Evolutionary conservation across 2,888 invertebrate genomes (phyloP), one percentile per base, ranked within the genome.

Genomic region (Adineta ricciae): DNA sequence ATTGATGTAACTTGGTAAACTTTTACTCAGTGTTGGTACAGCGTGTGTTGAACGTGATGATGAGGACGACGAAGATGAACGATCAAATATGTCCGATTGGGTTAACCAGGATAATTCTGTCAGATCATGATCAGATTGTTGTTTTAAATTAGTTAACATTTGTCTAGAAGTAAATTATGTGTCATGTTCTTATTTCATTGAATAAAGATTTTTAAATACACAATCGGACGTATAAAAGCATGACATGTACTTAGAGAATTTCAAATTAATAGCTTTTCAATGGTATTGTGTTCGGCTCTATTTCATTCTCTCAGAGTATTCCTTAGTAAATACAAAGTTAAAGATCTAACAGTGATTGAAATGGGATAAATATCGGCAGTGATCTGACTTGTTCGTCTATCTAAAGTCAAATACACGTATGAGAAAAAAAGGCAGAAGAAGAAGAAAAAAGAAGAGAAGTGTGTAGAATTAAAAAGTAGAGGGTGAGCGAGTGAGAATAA

Each of bases 81-180:
- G 78, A 41, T 41, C 41, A 19, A 78, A 41, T n/a, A 78, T 78
- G n/a, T 78, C 78, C n/a, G 78, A 41, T 78, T 78, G 24, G 3
- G 78, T 78, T 78, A 78, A n/a, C 78, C 78, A 78, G 21, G 78
- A 41, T 41, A 78, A n/a, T 78, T 78, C 78, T 0, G 78, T 78
- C 24, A 78, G 78, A 78, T 78, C 78, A 78, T 78, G 41, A 78
- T 78, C 64, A 16, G 64, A 64, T 32, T 64, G 64, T 32, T 64
- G 64, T 64, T 64, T 64, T 27, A 64, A 32, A 32, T 64, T 64
- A 14, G 64, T 64, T 64, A 64, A 64, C 64, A 64, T 64, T 64
- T 64, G 64, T 64, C 64, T 64, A 19, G 32, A 64, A 64, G 11
- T 46, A 46, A 46, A 3, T 50, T 50, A 50, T 16, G 14, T 50